phyloP scores from a whole-genome alignment of 2,888 invertebrate species.

The Zele albiditarsus region DNA sequence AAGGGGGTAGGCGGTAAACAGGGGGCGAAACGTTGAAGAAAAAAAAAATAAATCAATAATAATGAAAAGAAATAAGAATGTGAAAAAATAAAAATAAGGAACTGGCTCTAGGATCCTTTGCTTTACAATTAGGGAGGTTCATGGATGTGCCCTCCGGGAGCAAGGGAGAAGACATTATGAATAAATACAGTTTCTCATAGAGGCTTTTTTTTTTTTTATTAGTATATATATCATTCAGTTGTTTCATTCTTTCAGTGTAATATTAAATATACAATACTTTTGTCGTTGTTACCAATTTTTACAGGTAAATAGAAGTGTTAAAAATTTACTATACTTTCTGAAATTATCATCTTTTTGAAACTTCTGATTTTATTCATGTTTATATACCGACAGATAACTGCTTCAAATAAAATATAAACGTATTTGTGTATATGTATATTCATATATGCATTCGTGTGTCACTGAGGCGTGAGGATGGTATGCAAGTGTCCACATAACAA shows the following conservation, averaged over 20 bases:
- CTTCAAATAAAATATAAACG: background rate
- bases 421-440: slow-evolving; percentile 10
- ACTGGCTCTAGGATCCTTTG: slow-evolving; percentile 46
- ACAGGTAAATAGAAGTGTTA: too few species aligned
- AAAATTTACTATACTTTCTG: too few species aligned
- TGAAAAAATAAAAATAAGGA: slow-evolving; percentile 50
- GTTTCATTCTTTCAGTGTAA: too few species aligned
- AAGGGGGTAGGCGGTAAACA: slow-evolving; percentile 13
- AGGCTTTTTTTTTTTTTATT: too few species aligned
- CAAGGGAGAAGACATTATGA: background rate
- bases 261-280: too few species aligned
- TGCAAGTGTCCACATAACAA: slow-evolving; percentile 44
- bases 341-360: too few species aligned
- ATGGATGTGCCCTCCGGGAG: slow-evolving; percentile 32
- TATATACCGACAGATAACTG: too few species aligned
- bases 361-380: too few species aligned
- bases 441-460: slow-evolving; percentile 23
- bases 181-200: too few species aligned
- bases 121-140: slow-evolving; percentile 58
- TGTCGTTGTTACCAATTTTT: too few species aligned
- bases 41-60: background rate
- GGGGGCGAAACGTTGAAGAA: background rate
- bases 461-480: slow-evolving; percentile 27
- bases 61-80: slow-evolving; percentile 37
- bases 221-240: too few species aligned